Evolutionary conservation across 2,888 invertebrate species (phyloP).

Genomic region (Tromatobia lineatoria): DNA sequence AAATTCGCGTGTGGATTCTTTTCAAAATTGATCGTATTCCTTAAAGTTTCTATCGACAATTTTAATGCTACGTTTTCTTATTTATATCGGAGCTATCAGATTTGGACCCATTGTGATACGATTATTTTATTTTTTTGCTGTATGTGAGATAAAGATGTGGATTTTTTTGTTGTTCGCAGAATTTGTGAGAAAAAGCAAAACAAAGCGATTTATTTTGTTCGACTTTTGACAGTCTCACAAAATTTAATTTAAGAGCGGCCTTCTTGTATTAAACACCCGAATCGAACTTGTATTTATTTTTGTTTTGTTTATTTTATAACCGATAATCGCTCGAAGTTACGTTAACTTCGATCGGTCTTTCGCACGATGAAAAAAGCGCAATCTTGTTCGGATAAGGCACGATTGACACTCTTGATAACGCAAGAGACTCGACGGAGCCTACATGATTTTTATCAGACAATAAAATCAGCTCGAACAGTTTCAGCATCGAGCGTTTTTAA

Average conservation of each 20-base stretch:
- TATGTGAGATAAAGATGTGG: conserved; percentile 6
- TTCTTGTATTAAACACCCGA: conserved; percentile 21
- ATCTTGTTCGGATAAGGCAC: conserved; percentile 54
- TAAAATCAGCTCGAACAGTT: conserved; percentile 44
- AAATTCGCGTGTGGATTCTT: conserved; percentile 73
- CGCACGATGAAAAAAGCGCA: conserved; percentile 31
- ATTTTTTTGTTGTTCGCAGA: conserved; percentile 14
- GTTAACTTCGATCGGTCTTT: conserved; percentile 16
- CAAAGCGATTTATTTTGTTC: not conserved
- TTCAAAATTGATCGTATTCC: conserved; percentile 2
- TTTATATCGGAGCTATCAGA: conserved; percentile 1
- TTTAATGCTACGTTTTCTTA: not conserved
- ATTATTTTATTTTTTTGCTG: conserved; percentile 4
- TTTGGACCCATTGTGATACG: conserved; percentile 30
- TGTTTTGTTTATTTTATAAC: not conserved
- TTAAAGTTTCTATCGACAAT: not conserved
- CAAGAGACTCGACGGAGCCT: conserved; percentile 35
- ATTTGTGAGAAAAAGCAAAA: not conserved
- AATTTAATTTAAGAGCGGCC: conserved; percentile 3
- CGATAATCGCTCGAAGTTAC: conserved; percentile 21
- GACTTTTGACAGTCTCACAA: not conserved
- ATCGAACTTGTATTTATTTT: conserved; percentile 33
- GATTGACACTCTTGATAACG: conserved; percentile 18
- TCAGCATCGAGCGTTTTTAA: conserved; percentile 53
- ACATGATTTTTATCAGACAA: conserved; percentile 5